Conservation (phyloP, 1,140 invertebrate species). For the Drosophila baimaii region DNA sequence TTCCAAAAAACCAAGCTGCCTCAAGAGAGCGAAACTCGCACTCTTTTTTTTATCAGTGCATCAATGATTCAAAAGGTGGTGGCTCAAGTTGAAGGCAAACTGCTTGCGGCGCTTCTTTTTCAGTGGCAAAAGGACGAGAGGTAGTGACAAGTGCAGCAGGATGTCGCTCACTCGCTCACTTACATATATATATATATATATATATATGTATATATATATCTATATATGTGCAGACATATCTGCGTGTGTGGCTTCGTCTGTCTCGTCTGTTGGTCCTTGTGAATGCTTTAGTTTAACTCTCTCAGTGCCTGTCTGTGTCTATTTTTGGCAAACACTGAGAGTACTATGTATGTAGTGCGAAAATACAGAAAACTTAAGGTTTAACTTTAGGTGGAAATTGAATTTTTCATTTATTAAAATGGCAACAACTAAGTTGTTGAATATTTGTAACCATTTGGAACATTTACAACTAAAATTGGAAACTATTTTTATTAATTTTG, state of each 20-base stretch:
- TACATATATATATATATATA: too few relatives aligned
- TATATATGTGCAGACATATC: too few relatives aligned
- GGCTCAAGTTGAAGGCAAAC: slow-evolving; percentile 38
- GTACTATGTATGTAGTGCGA: not conserved
- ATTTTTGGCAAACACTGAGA: slow-evolving; percentile 2
- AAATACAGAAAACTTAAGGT: too few relatives aligned
- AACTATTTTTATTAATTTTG: not conserved
- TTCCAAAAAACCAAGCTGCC: too few relatives aligned
- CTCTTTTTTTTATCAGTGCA: slow-evolving; percentile 4
- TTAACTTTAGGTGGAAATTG: too few relatives aligned
- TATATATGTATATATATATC: too few relatives aligned
- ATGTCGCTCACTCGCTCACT: slow-evolving; percentile 19
- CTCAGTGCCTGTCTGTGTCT: slow-evolving; percentile 15
- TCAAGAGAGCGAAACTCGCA: too few relatives aligned
- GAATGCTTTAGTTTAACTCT: slow-evolving; percentile 19
- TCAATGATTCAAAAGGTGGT: slow-evolving; percentile 1
- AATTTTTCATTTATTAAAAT: not conserved
- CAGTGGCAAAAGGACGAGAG: slow-evolving; percentile 7
- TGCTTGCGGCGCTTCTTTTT: slow-evolving; percentile 25
- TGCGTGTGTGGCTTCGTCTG: slow-evolving; percentile 37
- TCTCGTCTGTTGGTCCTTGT: slow-evolving; percentile 12
- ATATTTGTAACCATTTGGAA: too few relatives aligned
- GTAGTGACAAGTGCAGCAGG: slow-evolving; percentile 32
- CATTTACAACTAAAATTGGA: too few relatives aligned
- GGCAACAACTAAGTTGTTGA: too few relatives aligned